phyloP scores from a whole-genome alignment of 2,113 vertebrate genomes.

The Solea senegalensis region DNA sequence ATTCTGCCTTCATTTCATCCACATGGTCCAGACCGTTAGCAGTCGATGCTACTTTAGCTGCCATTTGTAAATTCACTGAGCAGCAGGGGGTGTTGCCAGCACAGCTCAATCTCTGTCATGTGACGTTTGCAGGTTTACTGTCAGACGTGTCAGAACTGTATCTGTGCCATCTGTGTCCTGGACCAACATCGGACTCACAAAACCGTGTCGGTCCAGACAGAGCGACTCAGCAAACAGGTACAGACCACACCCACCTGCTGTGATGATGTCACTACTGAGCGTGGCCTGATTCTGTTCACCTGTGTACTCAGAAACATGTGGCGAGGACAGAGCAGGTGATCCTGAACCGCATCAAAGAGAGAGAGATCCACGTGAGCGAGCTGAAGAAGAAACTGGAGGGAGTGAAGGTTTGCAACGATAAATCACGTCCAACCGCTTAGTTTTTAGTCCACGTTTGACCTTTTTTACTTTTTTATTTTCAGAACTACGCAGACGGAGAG shows the following conservation, averaged over 20 bases:
- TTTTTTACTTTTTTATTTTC: neutral
- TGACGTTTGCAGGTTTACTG: slow-evolving; percentile 74
- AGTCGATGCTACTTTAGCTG: no score
- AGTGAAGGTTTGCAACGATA: slow-evolving; percentile 52
- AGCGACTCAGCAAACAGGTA: slow-evolving; percentile 78
- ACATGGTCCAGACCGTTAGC: no score
- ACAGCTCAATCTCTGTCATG: neutral
- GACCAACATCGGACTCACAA: slow-evolving; percentile 75
- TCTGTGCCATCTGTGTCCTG: slow-evolving; percentile 81
- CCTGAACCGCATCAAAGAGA: slow-evolving; percentile 69
- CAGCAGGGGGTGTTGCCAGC: no score
- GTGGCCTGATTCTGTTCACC: neutral
- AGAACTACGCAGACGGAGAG: slow-evolving; percentile 72
- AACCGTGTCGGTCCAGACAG: slow-evolving; percentile 79
- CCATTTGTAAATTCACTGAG: no score
- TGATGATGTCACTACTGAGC: neutral
- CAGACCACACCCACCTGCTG: neutral
- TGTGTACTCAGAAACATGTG: slow-evolving; percentile 68
- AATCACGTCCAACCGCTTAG: no score
- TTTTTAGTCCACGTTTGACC: neutral
- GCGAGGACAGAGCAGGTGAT: slow-evolving; percentile 78
- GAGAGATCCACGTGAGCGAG: slow-evolving; percentile 43
- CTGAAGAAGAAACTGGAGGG: slow-evolving; percentile 66
- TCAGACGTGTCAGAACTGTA: slow-evolving; percentile 72
- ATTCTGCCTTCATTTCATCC: no score